Base-by-base conservation (phyloP, 2,113 vertebrate species). In the Clarias gariepinus region DNA sequence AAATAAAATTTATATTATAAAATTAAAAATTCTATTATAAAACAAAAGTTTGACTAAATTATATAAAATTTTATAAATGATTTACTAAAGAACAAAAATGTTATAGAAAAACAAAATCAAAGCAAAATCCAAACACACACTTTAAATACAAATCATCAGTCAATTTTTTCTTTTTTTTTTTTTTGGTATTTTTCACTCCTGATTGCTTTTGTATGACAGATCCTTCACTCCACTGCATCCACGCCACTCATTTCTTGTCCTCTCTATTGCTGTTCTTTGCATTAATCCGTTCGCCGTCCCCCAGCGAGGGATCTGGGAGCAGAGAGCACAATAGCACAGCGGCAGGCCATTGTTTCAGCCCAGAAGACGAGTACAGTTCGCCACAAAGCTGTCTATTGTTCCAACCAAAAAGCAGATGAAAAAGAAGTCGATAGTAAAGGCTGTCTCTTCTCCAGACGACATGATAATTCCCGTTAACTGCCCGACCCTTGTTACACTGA, bases 271-370 rank as follows among this genome's bases (percentile, higher is more conserved):
- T 47, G 36, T 57, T 66, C 84, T 66, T 57, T 52, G 84, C 47
- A 53, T 36, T n/a, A 66, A 85, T 68, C 60, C 41, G 5, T 23
- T 11, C 47, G 61, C 78, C 33, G 21, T 86, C 52, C 53, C 77
- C 47, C 64, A 28, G 78, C 2, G 78, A 60, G 57, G 21, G 78
- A 61, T 73, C 58, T 18, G 3, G 25, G 69, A 81, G 21, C 23
- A 28, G 61, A 41, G 80, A 11, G 30, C 23, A 87, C 82, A 81
- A 86, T 84, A 83, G 68, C 58, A 6, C 66, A 57, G 66, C 12
- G 12, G 41, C 21, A 8, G 55, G 76, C 66, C 76, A 84, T 89
- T 81, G 88, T 89, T 89, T 74, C 57, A 85, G 81, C 55, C 18
- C 9, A 79, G 81, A 73, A 53, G 11, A 84, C 66, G 47, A 33